Evolutionary conservation across 2,888 invertebrate genomes (phyloP).

Genomic region (Pharmacophagus antenor): DNA sequence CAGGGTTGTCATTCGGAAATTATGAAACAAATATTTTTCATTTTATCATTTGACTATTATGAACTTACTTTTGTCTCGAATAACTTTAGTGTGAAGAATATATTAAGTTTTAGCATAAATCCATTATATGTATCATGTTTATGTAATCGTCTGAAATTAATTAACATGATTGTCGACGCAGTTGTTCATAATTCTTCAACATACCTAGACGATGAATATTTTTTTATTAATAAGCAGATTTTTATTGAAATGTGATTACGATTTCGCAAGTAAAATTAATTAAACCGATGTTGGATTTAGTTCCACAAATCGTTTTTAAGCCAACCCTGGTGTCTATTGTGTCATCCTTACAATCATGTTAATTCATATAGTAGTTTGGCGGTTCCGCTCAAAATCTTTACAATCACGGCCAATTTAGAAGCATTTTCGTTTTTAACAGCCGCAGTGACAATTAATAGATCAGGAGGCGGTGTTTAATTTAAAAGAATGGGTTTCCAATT

Average conservation of each 20-base stretch:
- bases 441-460: slow-evolving; percentile 51
- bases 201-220: too few species aligned
- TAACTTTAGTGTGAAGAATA: too few species aligned
- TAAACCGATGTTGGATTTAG: too few species aligned
- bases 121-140: too few species aligned
- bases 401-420: slow-evolving; percentile 37
- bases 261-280: too few species aligned
- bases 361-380: slow-evolving; percentile 19
- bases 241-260: too few species aligned
- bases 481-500: slow-evolving; percentile 70
- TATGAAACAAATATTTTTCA: not conserved
- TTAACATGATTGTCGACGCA: too few species aligned
- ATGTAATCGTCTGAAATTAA: too few species aligned
- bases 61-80: too few species aligned
- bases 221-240: too few species aligned
- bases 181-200: too few species aligned
- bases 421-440: slow-evolving; percentile 34
- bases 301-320: not conserved
- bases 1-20: slow-evolving; percentile 19
- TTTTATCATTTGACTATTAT: not conserved
- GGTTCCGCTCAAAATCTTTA: slow-evolving; percentile 27
- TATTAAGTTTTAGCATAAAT: too few species aligned
- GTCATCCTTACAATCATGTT: slow-evolving; percentile 21
- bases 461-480: slow-evolving; percentile 51
- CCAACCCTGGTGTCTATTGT: slow-evolving; percentile 19